Evolutionary conservation across 2,113 vertebrate species (phyloP), one percentile per base, ranked within the genome.

Genomic region (Opisthocomus hoazin): DNA sequence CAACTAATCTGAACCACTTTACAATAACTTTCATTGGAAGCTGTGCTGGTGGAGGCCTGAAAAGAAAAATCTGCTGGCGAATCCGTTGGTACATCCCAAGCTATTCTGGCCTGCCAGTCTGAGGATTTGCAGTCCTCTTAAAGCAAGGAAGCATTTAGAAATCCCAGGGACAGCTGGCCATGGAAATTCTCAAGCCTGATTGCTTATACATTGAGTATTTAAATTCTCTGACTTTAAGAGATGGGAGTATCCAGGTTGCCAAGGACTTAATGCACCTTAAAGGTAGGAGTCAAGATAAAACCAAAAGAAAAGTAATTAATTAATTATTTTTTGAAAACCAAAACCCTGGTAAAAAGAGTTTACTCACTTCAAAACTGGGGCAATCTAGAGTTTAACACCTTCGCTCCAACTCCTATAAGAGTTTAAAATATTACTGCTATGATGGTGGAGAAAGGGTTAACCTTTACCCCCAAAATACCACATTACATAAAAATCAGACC

Each of bases 241-340:
- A 30, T 3, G 4, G 9, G 10, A 58, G 18, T 53, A 63, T 19
- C 18, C 0, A 0, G 13, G 7, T 36, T 93, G 37, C 45, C 34
- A 65, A 64, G n/a, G 29, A 73, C 27, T 51, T 51, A 37, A 22
- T 6, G 22, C 14, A 60, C 26, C 34, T 68, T 30, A 78, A 90
- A 83, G 63, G 24, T 14, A 64, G 23, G 12, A 88, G 2, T 60
- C 15, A 83, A 74, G 26, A 58, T 13, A 32, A 56, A 46, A 45
- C 18, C 14, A n/a, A n/a, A n/a, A n/a, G n/a, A n/a, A n/a, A n/a
- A n/a, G n/a, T n/a, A n/a, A 46, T 9, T 8, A 74, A 19, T 29
- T 16, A 45, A 73, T 68, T 39, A 17, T 36, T 73, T 11, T 51
- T 10, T 10, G 7, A 54, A 51, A 58, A 10, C 6, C 22, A 79